phyloP scores from a whole-genome alignment of 1,140 invertebrate genomes.

The Scaptomyza graminum region DNA sequence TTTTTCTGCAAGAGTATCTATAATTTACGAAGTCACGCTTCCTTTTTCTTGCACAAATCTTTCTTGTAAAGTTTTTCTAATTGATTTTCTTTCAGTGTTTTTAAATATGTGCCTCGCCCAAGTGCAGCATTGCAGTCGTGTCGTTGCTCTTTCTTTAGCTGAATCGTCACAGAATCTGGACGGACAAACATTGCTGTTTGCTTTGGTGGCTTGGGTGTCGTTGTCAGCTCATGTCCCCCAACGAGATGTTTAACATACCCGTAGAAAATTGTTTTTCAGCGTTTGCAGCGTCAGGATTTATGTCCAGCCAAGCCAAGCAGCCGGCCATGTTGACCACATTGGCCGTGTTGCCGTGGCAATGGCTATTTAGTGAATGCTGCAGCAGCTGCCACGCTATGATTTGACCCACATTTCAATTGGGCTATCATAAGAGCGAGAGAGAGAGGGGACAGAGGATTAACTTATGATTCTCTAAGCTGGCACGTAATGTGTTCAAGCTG shows the following conservation, averaged over 20 bases:
- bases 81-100: conserved; percentile 44
- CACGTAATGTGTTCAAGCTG: conserved; percentile 62
- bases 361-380: conserved; percentile 73
- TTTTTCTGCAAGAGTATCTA: too few species aligned
- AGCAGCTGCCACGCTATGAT: conserved; percentile 54
- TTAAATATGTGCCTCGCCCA: conserved; percentile 38
- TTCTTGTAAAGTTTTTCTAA: too few species aligned
- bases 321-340: conserved; percentile 12
- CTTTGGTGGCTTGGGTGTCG: conserved; percentile 51
- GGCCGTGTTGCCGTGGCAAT: conserved; percentile 25
- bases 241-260: conserved; percentile 77
- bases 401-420: conserved; percentile 69
- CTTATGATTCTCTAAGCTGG: conserved; percentile 60
- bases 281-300: conserved; percentile 71
- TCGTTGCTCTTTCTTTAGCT: conserved; percentile 35
- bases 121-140: conserved; percentile 12
- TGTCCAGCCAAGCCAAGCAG: conserved; percentile 43
- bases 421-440: conserved; percentile 7
- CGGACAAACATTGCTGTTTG: conserved; percentile 21
- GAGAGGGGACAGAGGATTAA: background rate
- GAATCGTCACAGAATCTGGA: conserved; percentile 52
- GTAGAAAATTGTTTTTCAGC: conserved; percentile 78
- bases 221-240: conserved; percentile 74
- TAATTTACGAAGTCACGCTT: too few species aligned
- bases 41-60: too few species aligned